A percentile compares a stretch with the other conserved stretches of the same genome.
These are phyloP conservation scores for Mugil cephalus DNA, from an alignment of 2,113 vertebrate species.

Conservation along the genomic window DNA sequence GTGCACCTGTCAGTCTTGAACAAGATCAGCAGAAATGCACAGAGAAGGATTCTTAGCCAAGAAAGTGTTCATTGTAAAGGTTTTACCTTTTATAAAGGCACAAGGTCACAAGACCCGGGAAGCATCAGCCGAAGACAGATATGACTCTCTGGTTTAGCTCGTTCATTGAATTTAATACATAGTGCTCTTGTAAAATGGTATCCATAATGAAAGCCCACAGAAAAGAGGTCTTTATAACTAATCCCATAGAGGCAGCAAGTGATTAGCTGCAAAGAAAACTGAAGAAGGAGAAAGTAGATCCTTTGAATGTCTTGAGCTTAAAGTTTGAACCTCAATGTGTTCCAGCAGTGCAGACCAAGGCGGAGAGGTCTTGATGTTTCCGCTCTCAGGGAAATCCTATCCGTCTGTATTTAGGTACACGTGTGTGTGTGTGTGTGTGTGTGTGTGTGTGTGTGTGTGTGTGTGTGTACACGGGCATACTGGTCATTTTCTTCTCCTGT, in stretches of 20 bases:
- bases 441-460: constrained; percentile 4
- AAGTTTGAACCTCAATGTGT: constrained; percentile 61
- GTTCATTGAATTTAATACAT: constrained; percentile 2
- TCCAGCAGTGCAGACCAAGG: constrained; percentile 45
- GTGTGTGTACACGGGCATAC: constrained; percentile 4
- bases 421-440: neutral
- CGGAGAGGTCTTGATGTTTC: constrained; percentile 61
- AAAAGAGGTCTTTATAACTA: neutral
- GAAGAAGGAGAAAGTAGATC: neutral
- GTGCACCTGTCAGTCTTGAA: constrained; percentile 11
- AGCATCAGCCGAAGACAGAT: neutral
- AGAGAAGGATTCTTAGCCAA: constrained; percentile 1
- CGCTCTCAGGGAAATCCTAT: constrained; percentile 61
- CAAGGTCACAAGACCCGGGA: neutral
- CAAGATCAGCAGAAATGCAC: constrained; percentile 3
- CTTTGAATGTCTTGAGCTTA: constrained; percentile 27
- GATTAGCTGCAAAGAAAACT: constrained; percentile 6
- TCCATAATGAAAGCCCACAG: neutral
- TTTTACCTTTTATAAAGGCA: neutral
- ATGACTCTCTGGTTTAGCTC: neutral
- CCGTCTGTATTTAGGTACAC: constrained; percentile 38
- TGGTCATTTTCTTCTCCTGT: constrained; percentile 12
- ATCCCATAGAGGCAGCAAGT: constrained; percentile 10
- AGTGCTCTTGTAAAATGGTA: neutral
- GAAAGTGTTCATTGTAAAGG: neutral